Conservation (phyloP, 2,888 invertebrate genomes). For the Nemurella pictetii region DNA sequence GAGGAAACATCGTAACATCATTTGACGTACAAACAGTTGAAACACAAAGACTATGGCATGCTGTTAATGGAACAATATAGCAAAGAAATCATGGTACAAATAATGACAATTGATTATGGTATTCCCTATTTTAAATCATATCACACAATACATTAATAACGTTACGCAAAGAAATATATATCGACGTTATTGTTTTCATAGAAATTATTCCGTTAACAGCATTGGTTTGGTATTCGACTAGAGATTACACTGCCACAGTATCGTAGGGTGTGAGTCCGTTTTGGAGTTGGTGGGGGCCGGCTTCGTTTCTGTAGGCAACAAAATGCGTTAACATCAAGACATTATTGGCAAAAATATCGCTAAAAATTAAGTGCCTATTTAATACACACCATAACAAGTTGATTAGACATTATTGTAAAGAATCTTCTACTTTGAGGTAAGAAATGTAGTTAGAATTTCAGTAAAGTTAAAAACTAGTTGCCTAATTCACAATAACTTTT, state of each 20-base stretch:
- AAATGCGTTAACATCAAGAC: no score
- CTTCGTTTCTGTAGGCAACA: conserved; percentile 80
- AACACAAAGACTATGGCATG: conserved; percentile 22
- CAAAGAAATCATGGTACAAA: conserved; percentile 16
- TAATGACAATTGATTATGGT: conserved; percentile 21
- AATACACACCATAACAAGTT: no score
- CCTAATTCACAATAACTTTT: no score
- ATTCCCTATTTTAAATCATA: conserved; percentile 8
- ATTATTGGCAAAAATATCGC: no score
- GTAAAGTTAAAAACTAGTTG: no score
- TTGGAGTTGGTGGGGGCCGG: conserved; percentile 78
- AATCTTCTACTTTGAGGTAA: no score
- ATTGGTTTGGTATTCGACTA: conserved; percentile 52
- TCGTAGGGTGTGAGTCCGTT: conserved; percentile 90
- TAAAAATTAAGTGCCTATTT: no score
- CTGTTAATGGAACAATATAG: conserved; percentile 24
- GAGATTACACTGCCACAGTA: conserved; percentile 98
- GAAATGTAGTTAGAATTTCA: no score
- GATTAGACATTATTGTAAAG: no score
- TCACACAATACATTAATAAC: conserved; percentile 29
- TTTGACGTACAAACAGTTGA: neutral
- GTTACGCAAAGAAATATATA: conserved; percentile 24
- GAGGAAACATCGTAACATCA: conserved; percentile 26
- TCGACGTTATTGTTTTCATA: conserved; percentile 18
- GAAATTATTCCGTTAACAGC: conserved; percentile 31